Evolutionary conservation across 2,888 invertebrate genomes (phyloP).

Genomic region (Ennomos fuscantarius): DNA sequence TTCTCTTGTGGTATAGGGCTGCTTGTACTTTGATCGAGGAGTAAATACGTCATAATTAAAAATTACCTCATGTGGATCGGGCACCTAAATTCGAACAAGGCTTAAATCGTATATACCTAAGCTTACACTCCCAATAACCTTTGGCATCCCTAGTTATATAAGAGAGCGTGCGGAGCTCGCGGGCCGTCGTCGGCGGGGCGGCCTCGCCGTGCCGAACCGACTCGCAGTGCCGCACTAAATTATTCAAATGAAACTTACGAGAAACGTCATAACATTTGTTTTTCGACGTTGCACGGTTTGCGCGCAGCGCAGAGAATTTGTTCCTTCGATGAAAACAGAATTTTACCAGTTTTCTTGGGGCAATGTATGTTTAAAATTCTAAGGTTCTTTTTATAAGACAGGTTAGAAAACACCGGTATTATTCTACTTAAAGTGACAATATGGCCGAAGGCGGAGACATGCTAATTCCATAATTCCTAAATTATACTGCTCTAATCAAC

Average conservation of each 20-base stretch:
- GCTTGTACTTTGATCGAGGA: slow-evolving; percentile 5
- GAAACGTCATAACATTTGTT: slow-evolving; percentile 30
- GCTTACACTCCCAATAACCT: no score
- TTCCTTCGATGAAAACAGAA: background rate
- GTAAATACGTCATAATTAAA: background rate
- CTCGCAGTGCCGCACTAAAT: slow-evolving; percentile 39
- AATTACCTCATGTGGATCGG: no score
- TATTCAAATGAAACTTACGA: slow-evolving; percentile 48
- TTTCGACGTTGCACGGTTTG: slow-evolving; percentile 23
- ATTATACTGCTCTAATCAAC: no score
- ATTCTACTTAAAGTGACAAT: no score
- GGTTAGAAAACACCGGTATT: no score
- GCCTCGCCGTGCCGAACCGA: slow-evolving; percentile 4
- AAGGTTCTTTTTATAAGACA: no score
- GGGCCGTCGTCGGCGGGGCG: background rate
- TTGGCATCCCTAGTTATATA: slow-evolving; percentile 29
- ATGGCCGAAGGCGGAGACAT: no score
- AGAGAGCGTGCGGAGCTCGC: slow-evolving; percentile 14
- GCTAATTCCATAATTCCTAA: no score
- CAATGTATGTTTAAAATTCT: no score
- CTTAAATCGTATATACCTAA: no score
- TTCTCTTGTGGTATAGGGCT: slow-evolving; percentile 19
- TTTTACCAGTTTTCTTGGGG: no score
- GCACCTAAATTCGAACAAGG: no score
- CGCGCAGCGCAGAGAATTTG: background rate